phyloP scores from a whole-genome alignment of 2,797 vertebrate genomes.

The Clarias fuscus region DNA sequence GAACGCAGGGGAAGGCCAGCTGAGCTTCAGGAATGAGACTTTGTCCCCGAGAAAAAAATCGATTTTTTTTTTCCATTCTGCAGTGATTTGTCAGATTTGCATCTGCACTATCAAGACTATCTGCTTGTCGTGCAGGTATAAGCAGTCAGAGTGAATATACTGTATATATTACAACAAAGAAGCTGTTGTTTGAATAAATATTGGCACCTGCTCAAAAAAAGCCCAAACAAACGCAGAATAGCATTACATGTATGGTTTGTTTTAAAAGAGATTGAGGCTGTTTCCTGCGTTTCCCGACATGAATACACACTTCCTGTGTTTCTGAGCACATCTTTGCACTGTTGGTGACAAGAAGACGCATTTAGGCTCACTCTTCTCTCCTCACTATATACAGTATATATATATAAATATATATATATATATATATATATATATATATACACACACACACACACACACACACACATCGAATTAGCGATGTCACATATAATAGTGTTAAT shows the following conservation, averaged over 20 bases:
- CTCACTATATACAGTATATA: not conserved
- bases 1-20: constrained; percentile 27
- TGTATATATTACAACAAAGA: not conserved
- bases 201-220: not conserved
- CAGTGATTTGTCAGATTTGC: no score
- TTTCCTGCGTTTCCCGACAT: not conserved
- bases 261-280: not conserved
- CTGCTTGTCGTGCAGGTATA: not conserved
- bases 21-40: constrained; percentile 29
- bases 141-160: not conserved
- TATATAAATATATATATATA: no score
- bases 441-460: no score
- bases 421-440: no score
- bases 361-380: not conserved
- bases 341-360: not conserved
- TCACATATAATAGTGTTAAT: not conserved
- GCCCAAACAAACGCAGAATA: not conserved
- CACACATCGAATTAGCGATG: not conserved
- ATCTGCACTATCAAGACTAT: not conserved
- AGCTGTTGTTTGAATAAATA: not conserved
- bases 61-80: not conserved
- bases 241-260: not conserved
- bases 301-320: not conserved
- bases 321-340: not conserved
- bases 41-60: not conserved